Percentiles rank a stretch among this genome's conserved stretches.
Evolutionary conservation across 2,113 vertebrate species (phyloP).

Genomic region (Tilapia sparmanii): DNA sequence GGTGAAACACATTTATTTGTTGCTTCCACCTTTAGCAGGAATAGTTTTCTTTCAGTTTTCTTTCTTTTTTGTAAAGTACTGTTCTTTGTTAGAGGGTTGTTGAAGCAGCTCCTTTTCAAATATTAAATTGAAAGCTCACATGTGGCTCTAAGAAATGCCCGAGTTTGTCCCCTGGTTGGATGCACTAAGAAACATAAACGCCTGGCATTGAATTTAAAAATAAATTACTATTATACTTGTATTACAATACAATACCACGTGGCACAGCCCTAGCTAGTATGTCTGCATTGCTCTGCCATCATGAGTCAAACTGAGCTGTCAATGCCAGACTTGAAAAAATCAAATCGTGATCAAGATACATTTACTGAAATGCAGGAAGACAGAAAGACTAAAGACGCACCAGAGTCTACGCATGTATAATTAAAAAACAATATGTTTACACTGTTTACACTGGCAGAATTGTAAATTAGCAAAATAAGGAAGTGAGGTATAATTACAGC

Average conservation of each 20-base stretch:
- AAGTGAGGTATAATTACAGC: not conserved
- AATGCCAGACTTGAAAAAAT: not conserved
- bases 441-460: not conserved
- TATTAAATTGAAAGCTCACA: not conserved
- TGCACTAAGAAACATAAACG: not conserved
- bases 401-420: not conserved
- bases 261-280: not conserved
- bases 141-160: not conserved
- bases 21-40: not conserved
- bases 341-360: not conserved
- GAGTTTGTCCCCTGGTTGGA: not conserved
- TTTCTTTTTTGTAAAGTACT: not conserved
- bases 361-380: not conserved
- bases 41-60: not conserved
- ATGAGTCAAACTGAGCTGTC: not conserved
- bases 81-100: not conserved
- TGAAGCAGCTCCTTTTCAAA: not conserved
- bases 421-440: not conserved
- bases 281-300: not conserved
- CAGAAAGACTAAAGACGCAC: fast-evolving
- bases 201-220: not conserved
- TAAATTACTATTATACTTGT: not conserved
- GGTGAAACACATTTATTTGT: not conserved
- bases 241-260: not conserved
- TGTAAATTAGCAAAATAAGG: not conserved